Evolutionary conservation across 1,140 invertebrate genomes (phyloP), one percentile per base, ranked within the genome.

Genomic region (Meloidogyne floridensis): DNA sequence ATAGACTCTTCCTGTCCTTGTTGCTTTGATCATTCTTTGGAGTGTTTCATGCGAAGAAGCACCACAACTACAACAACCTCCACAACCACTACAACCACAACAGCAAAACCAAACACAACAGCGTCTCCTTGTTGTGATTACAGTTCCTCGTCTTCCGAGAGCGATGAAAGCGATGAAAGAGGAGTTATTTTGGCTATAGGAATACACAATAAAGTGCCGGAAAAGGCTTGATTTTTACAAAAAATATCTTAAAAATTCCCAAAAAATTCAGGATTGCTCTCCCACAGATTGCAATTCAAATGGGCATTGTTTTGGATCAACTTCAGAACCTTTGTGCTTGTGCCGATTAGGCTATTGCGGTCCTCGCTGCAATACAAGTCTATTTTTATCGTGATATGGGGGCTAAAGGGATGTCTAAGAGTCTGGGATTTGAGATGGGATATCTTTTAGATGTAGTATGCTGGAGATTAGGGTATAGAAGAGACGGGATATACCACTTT

Each of bases 281-380:
- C 9, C 43, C 2, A 15, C 56, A n/a, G 77, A 79, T 79, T 79
- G 77, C 10, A 20, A 10, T 32, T 79, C n/a, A 10, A 65, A 79
- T 71, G 77, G 77, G 43, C 43, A 54, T 11, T 79, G 77, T 79
- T 79, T 79, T 32, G 77, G 77, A 15, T 11, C 0, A 32, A n/a
- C 15, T 10, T 20, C 15, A 15, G 18, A 79, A 5, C 54, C 77
- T 11, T 13, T 72, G 10, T 79, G 77, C 15, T 72, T 79, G 3
- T 79, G 77, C n/a, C 2, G 11, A 10, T 42, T 54, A 9, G 77
- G 77, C 20, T 79, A 71, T 47, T 79, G 77, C 47, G 77, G 77
- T n/a, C 2, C 20, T 65, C 65, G 69, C 10, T 79, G 77, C 54
- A 79, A 71, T 69, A 72, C 65, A 79, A 47, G 56, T 72, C n/a